phyloP scores from a whole-genome alignment of 2,888 invertebrate species.

The Pediacus dermestoides region DNA sequence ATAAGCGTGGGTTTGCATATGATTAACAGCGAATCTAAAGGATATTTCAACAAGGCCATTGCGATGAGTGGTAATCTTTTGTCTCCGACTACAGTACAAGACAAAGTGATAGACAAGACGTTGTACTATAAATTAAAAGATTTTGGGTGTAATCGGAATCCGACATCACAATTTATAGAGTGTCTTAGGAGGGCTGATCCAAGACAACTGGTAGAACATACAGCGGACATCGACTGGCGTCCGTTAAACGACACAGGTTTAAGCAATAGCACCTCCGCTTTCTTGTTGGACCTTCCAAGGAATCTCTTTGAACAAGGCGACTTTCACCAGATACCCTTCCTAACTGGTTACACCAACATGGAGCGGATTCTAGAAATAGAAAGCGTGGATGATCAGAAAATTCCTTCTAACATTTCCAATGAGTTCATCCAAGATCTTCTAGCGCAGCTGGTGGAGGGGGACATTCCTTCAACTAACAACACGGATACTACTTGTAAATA shows the following conservation, averaged over 20 bases:
- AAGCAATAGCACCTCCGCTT: slow-evolving; percentile 62
- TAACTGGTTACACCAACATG: slow-evolving; percentile 74
- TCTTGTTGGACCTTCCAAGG: slow-evolving; percentile 66
- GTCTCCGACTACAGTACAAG: slow-evolving; percentile 59
- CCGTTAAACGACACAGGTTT: slow-evolving; percentile 72
- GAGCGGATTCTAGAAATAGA: slow-evolving; percentile 66
- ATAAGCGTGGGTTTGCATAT: slow-evolving; percentile 75
- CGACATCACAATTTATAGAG: slow-evolving; percentile 63
- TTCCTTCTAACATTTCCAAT: slow-evolving; percentile 58
- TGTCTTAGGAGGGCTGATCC: slow-evolving; percentile 65
- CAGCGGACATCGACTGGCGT: slow-evolving; percentile 60
- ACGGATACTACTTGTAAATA: slow-evolving; percentile 53
- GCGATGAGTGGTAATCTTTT: slow-evolving; percentile 73
- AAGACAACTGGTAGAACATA: slow-evolving; percentile 58
- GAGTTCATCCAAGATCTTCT: slow-evolving; percentile 57
- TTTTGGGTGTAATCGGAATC: slow-evolving; percentile 67
- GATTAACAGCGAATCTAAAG: slow-evolving; percentile 61
- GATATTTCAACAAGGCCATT: slow-evolving; percentile 70
- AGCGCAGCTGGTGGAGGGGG: slow-evolving; percentile 60
- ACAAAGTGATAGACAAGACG: slow-evolving; percentile 59
- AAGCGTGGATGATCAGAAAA: slow-evolving; percentile 57
- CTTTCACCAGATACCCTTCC: slow-evolving; percentile 65
- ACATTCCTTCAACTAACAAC: slow-evolving; percentile 56
- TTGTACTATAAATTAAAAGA: slow-evolving; percentile 64
- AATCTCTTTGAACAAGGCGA: slow-evolving; percentile 60